Percentiles rank a stretch among this genome's conserved stretches.
These are phyloP conservation scores for Okapia johnstoni DNA, from an alignment of 2,113 vertebrate species.

Conservation along the genomic window DNA sequence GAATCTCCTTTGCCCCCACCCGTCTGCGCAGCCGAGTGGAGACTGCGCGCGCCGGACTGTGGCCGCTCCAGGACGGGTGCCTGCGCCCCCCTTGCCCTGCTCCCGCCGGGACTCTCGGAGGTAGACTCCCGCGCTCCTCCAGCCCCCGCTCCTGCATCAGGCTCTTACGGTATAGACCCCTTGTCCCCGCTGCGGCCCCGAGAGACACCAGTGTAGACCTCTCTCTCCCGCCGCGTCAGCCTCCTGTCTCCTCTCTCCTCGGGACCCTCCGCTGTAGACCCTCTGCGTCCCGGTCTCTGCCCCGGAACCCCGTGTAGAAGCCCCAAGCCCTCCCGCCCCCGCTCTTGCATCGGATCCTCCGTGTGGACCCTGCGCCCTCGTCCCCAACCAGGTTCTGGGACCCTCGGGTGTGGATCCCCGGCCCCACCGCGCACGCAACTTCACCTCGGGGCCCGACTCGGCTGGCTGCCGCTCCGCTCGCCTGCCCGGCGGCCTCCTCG, in stretches of 20 bases:
- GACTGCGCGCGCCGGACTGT: not conserved
- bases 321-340: not conserved
- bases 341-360: not conserved
- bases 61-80: not conserved
- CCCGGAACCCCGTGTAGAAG: not conserved
- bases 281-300: not conserved
- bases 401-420: not conserved
- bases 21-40: not conserved
- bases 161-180: not conserved
- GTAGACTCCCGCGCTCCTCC: not conserved
- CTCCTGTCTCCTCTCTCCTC: no score
- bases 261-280: not conserved
- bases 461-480: not conserved
- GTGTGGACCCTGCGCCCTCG: not conserved
- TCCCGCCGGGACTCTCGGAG: not conserved
- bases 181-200: not conserved
- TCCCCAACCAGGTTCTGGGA: not conserved
- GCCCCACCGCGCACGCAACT: not conserved
- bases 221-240: not conserved
- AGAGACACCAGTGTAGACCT: not conserved
- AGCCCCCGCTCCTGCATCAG: not conserved
- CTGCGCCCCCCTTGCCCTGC: not conserved
- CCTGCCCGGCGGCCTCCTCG: not conserved
- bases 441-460: constrained; percentile 36
- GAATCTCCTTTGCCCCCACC: no score